Percentiles rank a stretch among this genome's conserved stretches.
phyloP scores from a whole-genome alignment of 1,140 invertebrate species.

The Whitmania pigra region DNA sequence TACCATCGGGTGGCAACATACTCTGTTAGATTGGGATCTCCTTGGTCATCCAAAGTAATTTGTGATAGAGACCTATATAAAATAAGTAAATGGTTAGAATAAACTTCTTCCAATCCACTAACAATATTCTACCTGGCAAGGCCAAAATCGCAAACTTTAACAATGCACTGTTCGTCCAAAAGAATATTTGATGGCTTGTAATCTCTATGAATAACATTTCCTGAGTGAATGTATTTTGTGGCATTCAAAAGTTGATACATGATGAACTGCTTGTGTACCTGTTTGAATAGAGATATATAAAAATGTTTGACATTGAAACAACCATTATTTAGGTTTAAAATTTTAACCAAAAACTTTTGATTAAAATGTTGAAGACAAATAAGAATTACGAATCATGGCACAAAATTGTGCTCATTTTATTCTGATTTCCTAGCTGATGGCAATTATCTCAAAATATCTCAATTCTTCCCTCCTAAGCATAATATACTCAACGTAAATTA shows the following conservation, averaged over 20 bases:
- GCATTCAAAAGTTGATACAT: conserved; percentile 93
- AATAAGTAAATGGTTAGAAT: neutral
- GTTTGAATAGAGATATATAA: too few species aligned
- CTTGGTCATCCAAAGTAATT: conserved; percentile 43
- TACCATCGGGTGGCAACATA: conserved; percentile 51
- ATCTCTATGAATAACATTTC: conserved; percentile 89
- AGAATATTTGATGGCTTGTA: conserved; percentile 74
- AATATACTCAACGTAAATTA: too few species aligned
- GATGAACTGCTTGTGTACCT: conserved; percentile 79
- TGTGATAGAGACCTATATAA: conserved; percentile 56
- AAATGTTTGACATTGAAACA: too few species aligned
- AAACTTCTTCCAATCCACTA: neutral
- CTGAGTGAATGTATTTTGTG: conserved; percentile 86
- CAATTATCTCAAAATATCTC: too few species aligned
- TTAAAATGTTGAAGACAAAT: too few species aligned
- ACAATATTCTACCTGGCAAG: conserved; percentile 49
- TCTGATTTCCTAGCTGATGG: too few species aligned
- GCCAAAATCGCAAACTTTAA: conserved; percentile 85
- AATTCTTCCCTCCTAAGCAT: too few species aligned
- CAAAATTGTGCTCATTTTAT: too few species aligned
- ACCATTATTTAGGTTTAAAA: too few species aligned
- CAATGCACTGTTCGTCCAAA: conserved; percentile 56
- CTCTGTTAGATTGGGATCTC: conserved; percentile 45
- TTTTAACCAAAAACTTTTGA: too few species aligned
- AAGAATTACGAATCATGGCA: too few species aligned